Conservation (phyloP, 2,797 vertebrate genomes). For the Cottoperca gobio region DNA sequence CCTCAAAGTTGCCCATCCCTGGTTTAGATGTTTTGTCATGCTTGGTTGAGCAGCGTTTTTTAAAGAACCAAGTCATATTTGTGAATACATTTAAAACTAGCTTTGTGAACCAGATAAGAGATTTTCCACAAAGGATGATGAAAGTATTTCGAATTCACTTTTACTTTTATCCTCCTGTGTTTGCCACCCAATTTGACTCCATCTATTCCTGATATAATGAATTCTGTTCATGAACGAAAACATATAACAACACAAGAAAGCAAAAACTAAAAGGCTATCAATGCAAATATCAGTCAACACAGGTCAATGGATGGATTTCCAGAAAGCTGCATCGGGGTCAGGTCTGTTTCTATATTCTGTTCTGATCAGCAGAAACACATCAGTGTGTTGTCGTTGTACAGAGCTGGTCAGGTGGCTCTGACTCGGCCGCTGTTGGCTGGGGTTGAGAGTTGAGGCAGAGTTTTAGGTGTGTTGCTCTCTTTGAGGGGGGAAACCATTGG, state of each 20-base stretch:
- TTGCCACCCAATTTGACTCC: neutral
- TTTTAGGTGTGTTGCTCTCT: slow-evolving; percentile 61
- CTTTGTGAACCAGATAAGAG: slow-evolving; percentile 1
- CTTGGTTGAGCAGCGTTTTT: slow-evolving; percentile 32
- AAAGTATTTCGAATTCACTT: slow-evolving; percentile 27
- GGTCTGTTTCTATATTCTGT: slow-evolving; percentile 47
- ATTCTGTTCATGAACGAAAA: neutral
- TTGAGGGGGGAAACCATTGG: slow-evolving; percentile 65
- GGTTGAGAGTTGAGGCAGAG: slow-evolving; percentile 63
- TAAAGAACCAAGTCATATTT: slow-evolving; percentile 11
- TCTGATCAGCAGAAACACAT: slow-evolving; percentile 45
- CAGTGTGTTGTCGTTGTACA: slow-evolving; percentile 36
- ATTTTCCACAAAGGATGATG: slow-evolving; percentile 6
- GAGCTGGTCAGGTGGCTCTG: slow-evolving; percentile 32
- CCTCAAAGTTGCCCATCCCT: no score
- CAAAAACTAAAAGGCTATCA: slow-evolving; percentile 4
- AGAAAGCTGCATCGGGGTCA: slow-evolving; percentile 25
- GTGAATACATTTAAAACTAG: slow-evolving; percentile 26
- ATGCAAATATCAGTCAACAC: slow-evolving; percentile 20
- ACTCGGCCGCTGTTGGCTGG: slow-evolving; percentile 32
- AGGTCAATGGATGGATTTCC: neutral
- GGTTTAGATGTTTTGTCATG: slow-evolving; percentile 42
- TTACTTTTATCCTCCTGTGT: slow-evolving; percentile 1
- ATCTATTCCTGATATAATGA: slow-evolving; percentile 18
- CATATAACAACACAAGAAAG: neutral